Evolutionary conservation across 2,888 invertebrate species (phyloP), one percentile per base, ranked within the genome.

Genomic region (Apomyelois bistriatella): DNA sequence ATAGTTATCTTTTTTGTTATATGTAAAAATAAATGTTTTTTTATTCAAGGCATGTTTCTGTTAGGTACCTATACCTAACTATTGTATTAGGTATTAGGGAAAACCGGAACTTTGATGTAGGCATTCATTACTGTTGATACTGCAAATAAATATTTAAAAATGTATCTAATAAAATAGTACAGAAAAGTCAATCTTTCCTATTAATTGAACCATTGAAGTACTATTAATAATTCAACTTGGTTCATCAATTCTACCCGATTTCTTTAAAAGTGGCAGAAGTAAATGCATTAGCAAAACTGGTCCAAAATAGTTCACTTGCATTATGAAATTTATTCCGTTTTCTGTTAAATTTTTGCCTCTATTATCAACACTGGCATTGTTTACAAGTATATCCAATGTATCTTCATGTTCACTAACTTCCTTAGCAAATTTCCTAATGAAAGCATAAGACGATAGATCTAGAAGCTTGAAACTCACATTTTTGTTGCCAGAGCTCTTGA

Each of bases 271-370:
- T 82, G 94, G 95, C 58, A 95, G 92, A 10, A 97, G 87, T 15
- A 97, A 91, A 76, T 96, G 95, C 0, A 97, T 97, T 40, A 98
- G 85, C 41, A 97, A 86, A 76, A 97, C 97, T 17, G 96, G 96
- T 0, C 97, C 97, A 77, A 95, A 95, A 68, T 97, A 95, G 77
- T 97, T 97, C 4, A 96, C 95, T 2, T 94, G 96, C 93, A 96
- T 95, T 1, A 95, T 95, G 59, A 93, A 77, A 73, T 97, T 96
- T 49, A 97, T 77, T 0, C 94, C 95, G 70, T 97, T 96, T 68
- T 93, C 93, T 36, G 94, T 94, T 58, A 40, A 91, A 87, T 6
- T 7, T 3, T 40, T 10, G 8, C 12, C 9, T 13, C 91, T 9
- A 79, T 81, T 65, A 92, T 92, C 0, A 0, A 94, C 94, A 9